Evolutionary conservation across 1,140 invertebrate genomes (phyloP).

Genomic region (Aphaenogaster ashmeadi): DNA sequence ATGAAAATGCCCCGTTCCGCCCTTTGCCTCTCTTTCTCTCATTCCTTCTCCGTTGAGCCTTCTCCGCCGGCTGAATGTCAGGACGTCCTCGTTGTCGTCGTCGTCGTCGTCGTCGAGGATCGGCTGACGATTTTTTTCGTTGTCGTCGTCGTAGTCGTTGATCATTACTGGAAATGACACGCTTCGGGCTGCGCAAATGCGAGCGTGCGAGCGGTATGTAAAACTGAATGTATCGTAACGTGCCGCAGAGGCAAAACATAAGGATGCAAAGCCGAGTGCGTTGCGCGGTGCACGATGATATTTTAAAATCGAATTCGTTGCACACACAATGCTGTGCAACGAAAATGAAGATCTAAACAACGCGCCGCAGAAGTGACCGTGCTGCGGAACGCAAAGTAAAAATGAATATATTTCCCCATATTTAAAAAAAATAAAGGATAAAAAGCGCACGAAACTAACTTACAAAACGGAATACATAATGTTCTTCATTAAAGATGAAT

Average conservation of each 20-base stretch:
- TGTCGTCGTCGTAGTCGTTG: slow-evolving; percentile 8
- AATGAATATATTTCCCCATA: slow-evolving; percentile 3
- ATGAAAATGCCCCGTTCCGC: slow-evolving; percentile 81
- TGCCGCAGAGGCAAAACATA: neutral
- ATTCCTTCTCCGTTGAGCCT: neutral
- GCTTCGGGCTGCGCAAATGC: slow-evolving; percentile 9
- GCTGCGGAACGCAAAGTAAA: neutral
- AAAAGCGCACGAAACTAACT: neutral
- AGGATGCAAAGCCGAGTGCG: slow-evolving; percentile 9
- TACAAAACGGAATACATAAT: slow-evolving; percentile 6
- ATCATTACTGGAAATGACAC: slow-evolving; percentile 34
- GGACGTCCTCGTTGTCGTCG: slow-evolving; percentile 3
- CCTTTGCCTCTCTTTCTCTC: slow-evolving; percentile 37
- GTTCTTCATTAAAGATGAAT: neutral
- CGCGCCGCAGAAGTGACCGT: neutral
- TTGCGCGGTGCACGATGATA: neutral
- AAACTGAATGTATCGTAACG: slow-evolving; percentile 32
- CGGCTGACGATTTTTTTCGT: slow-evolving; percentile 14
- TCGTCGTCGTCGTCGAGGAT: slow-evolving; percentile 4
- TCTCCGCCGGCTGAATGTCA: slow-evolving; percentile 36
- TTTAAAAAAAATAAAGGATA: neutral
- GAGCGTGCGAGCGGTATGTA: slow-evolving; percentile 5
- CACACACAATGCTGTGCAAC: neutral
- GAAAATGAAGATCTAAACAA: neutral
- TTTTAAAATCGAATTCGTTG: slow-evolving; percentile 19